phyloP scores from a whole-genome alignment of 2,888 invertebrate species.

The Priocnemis perturbator region DNA sequence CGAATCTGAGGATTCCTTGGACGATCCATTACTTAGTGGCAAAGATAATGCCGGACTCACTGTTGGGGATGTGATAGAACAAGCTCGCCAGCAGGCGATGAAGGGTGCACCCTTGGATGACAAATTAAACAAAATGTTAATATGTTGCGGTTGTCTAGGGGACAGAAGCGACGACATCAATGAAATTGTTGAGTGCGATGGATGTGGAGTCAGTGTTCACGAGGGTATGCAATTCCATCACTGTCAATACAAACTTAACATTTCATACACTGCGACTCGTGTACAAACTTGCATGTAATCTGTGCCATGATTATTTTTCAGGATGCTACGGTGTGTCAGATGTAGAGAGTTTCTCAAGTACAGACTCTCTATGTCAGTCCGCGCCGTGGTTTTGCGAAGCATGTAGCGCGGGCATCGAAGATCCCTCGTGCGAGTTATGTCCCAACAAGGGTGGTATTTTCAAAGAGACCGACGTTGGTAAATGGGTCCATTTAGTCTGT shows the following conservation, averaged over 20 bases:
- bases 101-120: conserved; percentile 73
- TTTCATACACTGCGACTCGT: not conserved
- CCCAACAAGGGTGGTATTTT: conserved; percentile 94
- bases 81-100: conserved; percentile 76
- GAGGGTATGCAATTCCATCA: conserved; percentile 81
- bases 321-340: conserved; percentile 97
- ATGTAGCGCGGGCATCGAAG: conserved; percentile 92
- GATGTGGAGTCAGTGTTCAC: conserved; percentile 96
- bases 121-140: conserved; percentile 83
- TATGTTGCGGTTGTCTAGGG: conserved; percentile 95
- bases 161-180: conserved; percentile 95
- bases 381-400: conserved; percentile 99
- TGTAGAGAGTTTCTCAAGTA: conserved; percentile 92
- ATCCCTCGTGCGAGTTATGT: conserved; percentile 96
- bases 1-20: conserved; percentile 74
- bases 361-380: conserved; percentile 95
- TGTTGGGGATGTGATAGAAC: conserved; percentile 77
- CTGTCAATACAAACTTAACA: not conserved
- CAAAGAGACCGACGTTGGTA: conserved; percentile 97
- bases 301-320: conserved; percentile 57
- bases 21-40: conserved; percentile 70
- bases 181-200: conserved; percentile 98
- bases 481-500: conserved; percentile 99
- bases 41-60: conserved; percentile 72
- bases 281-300: no score